A percentile compares a stretch with the other conserved stretches of the same genome.
Evolutionary conservation across 2,888 invertebrate genomes (phyloP).

Genomic region (Hypselothyrea guttata): DNA sequence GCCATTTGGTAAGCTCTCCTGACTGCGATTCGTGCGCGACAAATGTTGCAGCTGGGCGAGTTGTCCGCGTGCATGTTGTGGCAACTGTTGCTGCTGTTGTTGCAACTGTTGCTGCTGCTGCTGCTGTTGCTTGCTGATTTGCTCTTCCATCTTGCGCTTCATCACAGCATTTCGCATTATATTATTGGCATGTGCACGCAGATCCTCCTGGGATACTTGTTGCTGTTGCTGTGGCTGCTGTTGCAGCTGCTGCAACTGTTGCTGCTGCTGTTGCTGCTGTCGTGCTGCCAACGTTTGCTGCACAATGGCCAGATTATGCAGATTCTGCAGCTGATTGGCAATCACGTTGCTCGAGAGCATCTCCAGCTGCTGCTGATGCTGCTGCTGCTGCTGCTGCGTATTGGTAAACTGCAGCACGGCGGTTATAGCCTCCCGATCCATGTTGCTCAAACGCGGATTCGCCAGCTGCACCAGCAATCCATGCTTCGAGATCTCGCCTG

Average conservation of each 20-base stretch:
- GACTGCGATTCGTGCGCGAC: conserved; percentile 35
- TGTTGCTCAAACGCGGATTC: conserved; percentile 76
- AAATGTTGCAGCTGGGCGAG: conserved; percentile 31
- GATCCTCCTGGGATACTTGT: conserved; percentile 77
- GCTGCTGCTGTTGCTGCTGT: conserved; percentile 63
- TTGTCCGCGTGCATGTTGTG: conserved; percentile 36
- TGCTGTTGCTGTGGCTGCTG: conserved; percentile 29
- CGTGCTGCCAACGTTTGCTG: conserved; percentile 78
- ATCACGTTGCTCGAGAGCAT: conserved; percentile 76
- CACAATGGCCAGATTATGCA: conserved; percentile 79
- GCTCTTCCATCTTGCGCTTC: conserved; percentile 80
- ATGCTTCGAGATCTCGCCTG: conserved; percentile 81
- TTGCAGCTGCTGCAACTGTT: conserved; percentile 46
- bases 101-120: conserved; percentile 37
- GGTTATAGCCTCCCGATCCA: conserved; percentile 80
- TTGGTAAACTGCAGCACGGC: conserved; percentile 80
- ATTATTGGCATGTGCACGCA: conserved; percentile 79
- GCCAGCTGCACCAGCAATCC: conserved; percentile 79
- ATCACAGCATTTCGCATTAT: conserved; percentile 81
- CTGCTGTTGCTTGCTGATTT: conserved; percentile 56
- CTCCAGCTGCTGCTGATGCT: conserved; percentile 78
- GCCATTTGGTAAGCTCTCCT: conserved; percentile 52
- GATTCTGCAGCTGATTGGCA: conserved; percentile 79
- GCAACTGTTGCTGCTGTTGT: conserved; percentile 31
- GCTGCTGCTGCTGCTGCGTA: conserved; percentile 79